Evolutionary conservation across 2,888 invertebrate genomes (phyloP).

Genomic region (Dryocosmus kuriphilus): DNA sequence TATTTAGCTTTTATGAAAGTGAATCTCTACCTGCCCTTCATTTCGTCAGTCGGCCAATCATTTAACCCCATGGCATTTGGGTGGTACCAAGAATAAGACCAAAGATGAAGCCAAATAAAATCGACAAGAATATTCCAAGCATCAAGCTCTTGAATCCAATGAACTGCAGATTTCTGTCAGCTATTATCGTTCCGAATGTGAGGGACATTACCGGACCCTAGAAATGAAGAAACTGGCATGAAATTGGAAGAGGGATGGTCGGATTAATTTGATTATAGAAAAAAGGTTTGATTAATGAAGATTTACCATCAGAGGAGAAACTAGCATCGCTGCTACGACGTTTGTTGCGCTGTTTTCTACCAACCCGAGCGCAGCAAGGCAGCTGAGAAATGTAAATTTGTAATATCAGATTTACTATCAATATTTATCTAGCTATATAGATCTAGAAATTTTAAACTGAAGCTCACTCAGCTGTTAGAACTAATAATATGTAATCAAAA

Average conservation of each 20-base stretch:
- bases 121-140: constrained; percentile 86
- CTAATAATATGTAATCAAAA: constrained; percentile 89
- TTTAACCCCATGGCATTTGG: constrained; percentile 88
- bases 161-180: constrained; percentile 84
- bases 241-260: neutral
- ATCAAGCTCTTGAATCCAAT: constrained; percentile 85
- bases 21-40: constrained; percentile 84
- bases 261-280: neutral
- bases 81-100: constrained; percentile 87
- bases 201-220: constrained; percentile 92
- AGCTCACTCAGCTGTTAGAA: constrained; percentile 90
- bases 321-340: constrained; percentile 88
- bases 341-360: constrained; percentile 91
- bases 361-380: constrained; percentile 89
- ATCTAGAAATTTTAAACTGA: neutral
- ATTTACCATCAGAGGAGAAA: constrained; percentile 84
- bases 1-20: neutral
- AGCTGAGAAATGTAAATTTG: constrained; percentile 77
- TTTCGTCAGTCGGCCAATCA: constrained; percentile 89
- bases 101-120: constrained; percentile 88
- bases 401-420: too few species aligned
- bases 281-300: constrained; percentile 16
- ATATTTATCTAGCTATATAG: neutral
- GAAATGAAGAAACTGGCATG: constrained; percentile 26
- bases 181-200: constrained; percentile 89